A percentile compares a stretch with the other conserved stretches of the same genome.
These are phyloP conservation scores for Gyps fulvus DNA, from an alignment of 2,113 vertebrate species.

Conservation along the genomic window DNA sequence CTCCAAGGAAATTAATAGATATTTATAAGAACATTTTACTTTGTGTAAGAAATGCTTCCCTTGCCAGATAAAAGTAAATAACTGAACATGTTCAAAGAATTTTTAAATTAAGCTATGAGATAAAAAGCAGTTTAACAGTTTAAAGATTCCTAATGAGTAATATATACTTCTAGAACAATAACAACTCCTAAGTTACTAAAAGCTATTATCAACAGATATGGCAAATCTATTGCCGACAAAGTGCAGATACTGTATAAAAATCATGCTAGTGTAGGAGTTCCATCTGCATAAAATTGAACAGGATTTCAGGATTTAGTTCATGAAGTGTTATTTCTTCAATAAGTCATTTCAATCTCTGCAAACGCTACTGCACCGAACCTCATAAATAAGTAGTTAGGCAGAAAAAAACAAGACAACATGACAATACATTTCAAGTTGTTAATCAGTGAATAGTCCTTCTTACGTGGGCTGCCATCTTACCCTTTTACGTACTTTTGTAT, in stretches of 20 bases:
- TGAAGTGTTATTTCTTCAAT: not conserved
- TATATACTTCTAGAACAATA: slow-evolving; percentile 2
- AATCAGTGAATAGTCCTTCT: not conserved
- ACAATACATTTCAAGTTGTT: not conserved
- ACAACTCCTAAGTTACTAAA: not conserved
- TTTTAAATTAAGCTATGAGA: slow-evolving; percentile 11
- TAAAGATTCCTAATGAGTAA: slow-evolving; percentile 43
- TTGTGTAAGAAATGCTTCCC: not conserved
- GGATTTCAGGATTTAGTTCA: not conserved
- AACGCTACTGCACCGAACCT: not conserved
- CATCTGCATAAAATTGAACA: not conserved
- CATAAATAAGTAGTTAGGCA: not conserved
- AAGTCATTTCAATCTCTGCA: not conserved
- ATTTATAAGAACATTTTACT: slow-evolving; percentile 1
- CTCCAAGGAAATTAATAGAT: not conserved
- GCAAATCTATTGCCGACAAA: not conserved
- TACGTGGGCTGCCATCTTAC: not conserved
- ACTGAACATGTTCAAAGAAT: not conserved
- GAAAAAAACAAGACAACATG: not conserved
- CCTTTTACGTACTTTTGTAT: not conserved
- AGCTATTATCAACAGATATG: slow-evolving; percentile 24
- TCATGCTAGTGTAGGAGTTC: not conserved
- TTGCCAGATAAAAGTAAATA: slow-evolving; percentile 17
- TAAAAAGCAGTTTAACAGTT: slow-evolving; percentile 1
- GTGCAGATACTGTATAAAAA: not conserved